Conservation (phyloP, 1,140 invertebrate genomes). For the Whitmania pigra region DNA sequence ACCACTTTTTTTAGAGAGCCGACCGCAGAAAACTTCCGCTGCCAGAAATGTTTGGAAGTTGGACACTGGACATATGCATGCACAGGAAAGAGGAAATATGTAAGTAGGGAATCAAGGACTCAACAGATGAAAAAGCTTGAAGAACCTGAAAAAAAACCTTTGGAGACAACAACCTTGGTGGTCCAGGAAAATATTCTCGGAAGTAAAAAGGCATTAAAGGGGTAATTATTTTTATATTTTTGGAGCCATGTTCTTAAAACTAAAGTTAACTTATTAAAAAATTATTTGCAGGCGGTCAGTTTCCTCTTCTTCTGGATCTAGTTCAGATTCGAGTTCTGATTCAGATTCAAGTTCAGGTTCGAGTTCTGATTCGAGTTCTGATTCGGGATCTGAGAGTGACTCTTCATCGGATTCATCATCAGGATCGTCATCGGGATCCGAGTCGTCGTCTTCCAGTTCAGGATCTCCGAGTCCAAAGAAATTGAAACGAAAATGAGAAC, state of each 20-base stretch:
- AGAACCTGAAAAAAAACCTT: constrained; percentile 43
- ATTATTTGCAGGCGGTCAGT: too few species aligned
- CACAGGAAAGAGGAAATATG: constrained; percentile 73
- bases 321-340: too few species aligned
- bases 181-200: not conserved
- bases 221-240: not conserved
- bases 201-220: not conserved
- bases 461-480: too few species aligned
- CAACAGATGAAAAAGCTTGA: constrained; percentile 51
- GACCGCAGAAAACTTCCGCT: constrained; percentile 49
- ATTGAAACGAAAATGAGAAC: too few species aligned
- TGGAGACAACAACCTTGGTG: not conserved
- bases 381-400: too few species aligned
- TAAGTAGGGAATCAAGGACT: constrained; percentile 66
- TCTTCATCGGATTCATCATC: too few species aligned
- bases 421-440: too few species aligned
- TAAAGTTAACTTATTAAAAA: not conserved
- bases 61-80: constrained; percentile 88
- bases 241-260: not conserved
- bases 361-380: too few species aligned
- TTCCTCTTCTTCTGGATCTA: too few species aligned
- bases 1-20: constrained; percentile 29
- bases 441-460: too few species aligned
- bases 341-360: too few species aligned
- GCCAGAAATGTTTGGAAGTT: constrained; percentile 77